Base-by-base conservation (phyloP, 2,888 invertebrate species). In the Macroteleia sp. region DNA sequence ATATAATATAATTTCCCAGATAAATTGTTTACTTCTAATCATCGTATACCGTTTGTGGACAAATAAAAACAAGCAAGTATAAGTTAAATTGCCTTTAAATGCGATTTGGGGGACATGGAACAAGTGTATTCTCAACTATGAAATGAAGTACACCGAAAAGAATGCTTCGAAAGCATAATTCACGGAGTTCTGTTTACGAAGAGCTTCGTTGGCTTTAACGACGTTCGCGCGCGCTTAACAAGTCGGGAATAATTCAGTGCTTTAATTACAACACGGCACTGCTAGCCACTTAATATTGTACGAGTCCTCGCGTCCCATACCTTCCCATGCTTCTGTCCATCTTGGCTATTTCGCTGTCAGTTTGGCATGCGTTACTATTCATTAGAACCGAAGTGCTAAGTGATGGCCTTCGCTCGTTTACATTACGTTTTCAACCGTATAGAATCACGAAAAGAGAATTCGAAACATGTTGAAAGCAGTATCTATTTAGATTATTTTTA, bases 221-320 rank as follows among this genome's bases (percentile, higher is more conserved):
- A 88, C 82, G 84, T 88, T 88, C 84, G 82, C 86, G 81, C 85
- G 80, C 66, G 83, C 83, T 84, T 82, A 85, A 85, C 87, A 82
- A 85, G 85, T 83, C 84, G 79, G 79, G 80, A 88, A 88, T 88
- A 88, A 88, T 89, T 88, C 87, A 87, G 85, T 80, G 83, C 87
- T 87, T 89, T 89, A 88, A 88, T 87, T 88, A 88, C 86, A 79
- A 83, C 82, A 80, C 78, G 78, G 79, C 81, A 82, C 81, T 34
- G 80, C 78, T 74, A 83, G 80, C 81, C 79, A 82, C 79, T 86
- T 82, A 84, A 87, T 85, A 83, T 83, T 85, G 81, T 79, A 82
- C 54, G 69, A 69, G 59, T 64, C 56, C 61, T 61, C 74, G 54
- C 76, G 50, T 76, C 62, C 32, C 41, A 44, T 32, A 25, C 34